Evolutionary conservation across 2,888 invertebrate genomes (phyloP).

Genomic region (Synanthedon vespiformis): DNA sequence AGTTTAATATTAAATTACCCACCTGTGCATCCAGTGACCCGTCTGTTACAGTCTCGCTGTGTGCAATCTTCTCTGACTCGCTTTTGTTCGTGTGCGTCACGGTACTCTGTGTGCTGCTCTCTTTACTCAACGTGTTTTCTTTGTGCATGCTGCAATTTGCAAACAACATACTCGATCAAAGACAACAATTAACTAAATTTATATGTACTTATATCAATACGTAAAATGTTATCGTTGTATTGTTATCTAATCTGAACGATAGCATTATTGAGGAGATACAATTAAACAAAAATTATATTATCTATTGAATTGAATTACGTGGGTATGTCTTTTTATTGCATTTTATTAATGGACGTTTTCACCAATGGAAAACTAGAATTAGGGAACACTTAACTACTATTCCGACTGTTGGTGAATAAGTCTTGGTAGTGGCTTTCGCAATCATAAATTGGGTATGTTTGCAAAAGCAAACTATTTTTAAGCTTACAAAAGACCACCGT

Average conservation of each 20-base stretch:
- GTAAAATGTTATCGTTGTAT: neutral
- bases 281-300: neutral
- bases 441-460: no score
- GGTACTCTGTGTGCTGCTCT: constrained; percentile 44
- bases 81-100: constrained; percentile 52
- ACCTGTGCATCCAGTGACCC: constrained; percentile 47
- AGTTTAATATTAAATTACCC: constrained; percentile 9
- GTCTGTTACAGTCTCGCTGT: constrained; percentile 42
- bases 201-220: neutral
- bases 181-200: neutral
- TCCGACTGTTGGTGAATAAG: no score
- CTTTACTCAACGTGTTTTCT: constrained; percentile 50
- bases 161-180: neutral
- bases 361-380: no score
- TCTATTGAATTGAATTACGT: no score
- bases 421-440: no score
- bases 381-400: no score
- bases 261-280: neutral
- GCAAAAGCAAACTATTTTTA: no score
- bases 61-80: constrained; percentile 48
- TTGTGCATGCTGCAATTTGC: constrained; percentile 48
- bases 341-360: no score
- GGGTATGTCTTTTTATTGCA: no score
- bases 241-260: neutral
- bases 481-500: no score